Conservation (phyloP, 2,113 vertebrate species). For the mouse (Mus musculus) region GRCm39 chr9:33000501-33001000, state of each 20-base stretch:
- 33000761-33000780: not conserved
- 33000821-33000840: constrained; percentile 3
- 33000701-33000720: not conserved
- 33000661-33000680: not conserved
- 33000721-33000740: not conserved
- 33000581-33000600: not conserved
- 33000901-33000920: not conserved
- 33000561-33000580: not conserved
- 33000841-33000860: not conserved
- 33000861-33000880: not conserved
- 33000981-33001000: not conserved
- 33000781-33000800: constrained; percentile 35
- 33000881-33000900: not conserved
- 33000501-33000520: not conserved
- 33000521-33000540: not conserved
- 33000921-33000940: not conserved
- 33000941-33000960: not conserved
- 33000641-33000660: not conserved
- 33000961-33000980: rapidly evolving
- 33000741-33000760: not conserved
- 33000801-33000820: not conserved
- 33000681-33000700: not conserved
- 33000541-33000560: not conserved
- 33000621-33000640: not conserved
- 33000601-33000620: not conserved